Base-by-base conservation (phyloP, 2,113 vertebrate genomes). In the Psophia crepitans region DNA sequence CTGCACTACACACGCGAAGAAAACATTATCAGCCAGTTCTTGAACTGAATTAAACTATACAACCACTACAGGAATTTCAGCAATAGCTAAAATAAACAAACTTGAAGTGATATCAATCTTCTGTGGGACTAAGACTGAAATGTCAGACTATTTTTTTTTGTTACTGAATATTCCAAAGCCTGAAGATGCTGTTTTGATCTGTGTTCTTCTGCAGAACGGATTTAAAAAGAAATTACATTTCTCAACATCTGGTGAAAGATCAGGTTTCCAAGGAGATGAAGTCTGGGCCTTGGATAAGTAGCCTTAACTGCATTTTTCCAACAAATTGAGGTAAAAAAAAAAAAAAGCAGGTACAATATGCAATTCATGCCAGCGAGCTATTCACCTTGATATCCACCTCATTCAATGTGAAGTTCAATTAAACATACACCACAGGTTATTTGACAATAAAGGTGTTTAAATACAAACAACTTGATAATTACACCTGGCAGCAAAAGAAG, bases 221-320 rank as follows among this genome's bases (percentile, higher is more conserved):
- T 94, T 97, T 84, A 93, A 94, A 92, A 94, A 89, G 87, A 96
- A 97, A 96, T 93, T 95, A 89, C 87, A 92, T 95, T 96, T 97
- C 84, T 96, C 87, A 97, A 96, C 94, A 96, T 97, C 96, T 96
- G 96, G 95, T 96, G 91, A 96, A 96, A 95, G 94, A 97, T 96
- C 91, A 96, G 89, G 96, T 97, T 96, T 96, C 89, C 96, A 97
- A 96, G 96, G 95, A 97, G 96, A 97, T 97, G 93, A 90, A 97
- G 77, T 43, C 95, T 96, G 84, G 95, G 94, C 84, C 91, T 93
- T 74, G 46, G 81, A 58, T 85, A 96, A 92, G 65, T 97, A 96
- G 97, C 92, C 96, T 95, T 57, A 83, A 83, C 78, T 70, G 89
- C 63, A 85, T 89, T 92, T 89, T 92, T 61, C 84, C 74, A 89